These are phyloP conservation scores for Megalops cyprinoides DNA, from an alignment of 2,797 vertebrate genomes.

Conservation along the genomic window DNA sequence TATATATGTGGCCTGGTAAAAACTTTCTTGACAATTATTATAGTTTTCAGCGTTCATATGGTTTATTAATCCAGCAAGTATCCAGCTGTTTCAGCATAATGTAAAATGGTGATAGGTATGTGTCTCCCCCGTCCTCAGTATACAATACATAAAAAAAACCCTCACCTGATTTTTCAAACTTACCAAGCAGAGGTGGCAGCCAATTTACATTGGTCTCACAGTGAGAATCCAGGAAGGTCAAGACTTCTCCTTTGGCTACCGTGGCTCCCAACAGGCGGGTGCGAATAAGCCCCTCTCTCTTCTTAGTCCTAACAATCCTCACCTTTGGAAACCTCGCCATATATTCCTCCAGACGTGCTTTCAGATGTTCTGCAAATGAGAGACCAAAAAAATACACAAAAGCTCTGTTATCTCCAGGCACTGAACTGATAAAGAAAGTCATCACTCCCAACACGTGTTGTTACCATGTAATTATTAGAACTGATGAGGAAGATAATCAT, in stretches of 20 bases:
- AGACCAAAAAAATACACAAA: slow-evolving; percentile 23
- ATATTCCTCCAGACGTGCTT: slow-evolving; percentile 82
- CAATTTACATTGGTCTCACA: slow-evolving; percentile 89
- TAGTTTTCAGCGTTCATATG: background rate
- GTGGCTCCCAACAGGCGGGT: slow-evolving; percentile 85
- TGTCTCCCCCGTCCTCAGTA: too few species aligned
- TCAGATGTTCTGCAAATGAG: slow-evolving; percentile 77
- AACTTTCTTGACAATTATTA: background rate
- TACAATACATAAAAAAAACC: too few species aligned
- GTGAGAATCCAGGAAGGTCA: slow-evolving; percentile 88
- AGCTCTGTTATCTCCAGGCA: background rate
- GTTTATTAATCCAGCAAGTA: too few species aligned
- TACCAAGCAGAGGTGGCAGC: slow-evolving; percentile 86
- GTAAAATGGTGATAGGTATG: too few species aligned
- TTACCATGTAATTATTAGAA: background rate
- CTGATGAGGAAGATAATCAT: background rate
- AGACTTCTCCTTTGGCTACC: slow-evolving; percentile 82
- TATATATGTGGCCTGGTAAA: too few species aligned
- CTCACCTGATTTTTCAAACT: slow-evolving; percentile 55
- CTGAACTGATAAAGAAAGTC: background rate
- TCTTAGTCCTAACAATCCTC: slow-evolving; percentile 85
- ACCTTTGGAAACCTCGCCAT: slow-evolving; percentile 85
- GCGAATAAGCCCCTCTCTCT: slow-evolving; percentile 86
- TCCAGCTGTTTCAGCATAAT: too few species aligned
- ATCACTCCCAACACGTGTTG: background rate